These are phyloP conservation scores for Zenarchopterus dispar DNA, from an alignment of 2,797 vertebrate species.

Conservation along the genomic window DNA sequence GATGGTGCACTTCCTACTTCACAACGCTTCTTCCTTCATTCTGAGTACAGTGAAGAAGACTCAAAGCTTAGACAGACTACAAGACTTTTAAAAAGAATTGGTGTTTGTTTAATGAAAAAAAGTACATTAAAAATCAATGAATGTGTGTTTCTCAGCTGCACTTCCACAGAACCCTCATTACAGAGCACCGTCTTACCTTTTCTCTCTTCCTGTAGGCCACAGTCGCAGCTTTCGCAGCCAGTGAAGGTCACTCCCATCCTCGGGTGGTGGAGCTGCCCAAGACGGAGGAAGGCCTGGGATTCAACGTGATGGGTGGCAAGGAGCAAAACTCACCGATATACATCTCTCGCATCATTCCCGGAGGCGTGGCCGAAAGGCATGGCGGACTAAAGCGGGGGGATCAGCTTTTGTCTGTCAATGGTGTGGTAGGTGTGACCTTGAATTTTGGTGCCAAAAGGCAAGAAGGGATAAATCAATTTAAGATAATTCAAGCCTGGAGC, in stretches of 20 bases:
- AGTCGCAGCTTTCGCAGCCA: slow-evolving; percentile 97
- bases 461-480: not conserved
- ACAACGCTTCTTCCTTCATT: not conserved
- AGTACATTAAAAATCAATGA: too few relatives aligned
- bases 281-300: slow-evolving; percentile 97
- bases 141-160: too few relatives aligned
- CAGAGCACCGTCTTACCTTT: not conserved
- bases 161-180: not conserved
- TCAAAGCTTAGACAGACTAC: too few relatives aligned
- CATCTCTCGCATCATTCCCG: slow-evolving; percentile 98
- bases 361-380: slow-evolving; percentile 95
- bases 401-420: slow-evolving; percentile 97
- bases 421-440: slow-evolving; percentile 86
- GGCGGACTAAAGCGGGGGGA: slow-evolving; percentile 97
- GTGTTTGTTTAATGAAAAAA: too few relatives aligned
- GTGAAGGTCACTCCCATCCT: slow-evolving; percentile 97
- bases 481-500: not conserved
- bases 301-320: slow-evolving; percentile 99
- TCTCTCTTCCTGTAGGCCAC: slow-evolving; percentile 84
- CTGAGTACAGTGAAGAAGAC: too few relatives aligned
- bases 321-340: slow-evolving; percentile 99
- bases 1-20: slow-evolving; percentile 2
- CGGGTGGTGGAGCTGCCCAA: slow-evolving; percentile 97
- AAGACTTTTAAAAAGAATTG: too few relatives aligned
- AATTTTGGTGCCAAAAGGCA: not conserved